Evolutionary conservation across 1,140 invertebrate species (phyloP).

Genomic region (Bombus confusus): DNA sequence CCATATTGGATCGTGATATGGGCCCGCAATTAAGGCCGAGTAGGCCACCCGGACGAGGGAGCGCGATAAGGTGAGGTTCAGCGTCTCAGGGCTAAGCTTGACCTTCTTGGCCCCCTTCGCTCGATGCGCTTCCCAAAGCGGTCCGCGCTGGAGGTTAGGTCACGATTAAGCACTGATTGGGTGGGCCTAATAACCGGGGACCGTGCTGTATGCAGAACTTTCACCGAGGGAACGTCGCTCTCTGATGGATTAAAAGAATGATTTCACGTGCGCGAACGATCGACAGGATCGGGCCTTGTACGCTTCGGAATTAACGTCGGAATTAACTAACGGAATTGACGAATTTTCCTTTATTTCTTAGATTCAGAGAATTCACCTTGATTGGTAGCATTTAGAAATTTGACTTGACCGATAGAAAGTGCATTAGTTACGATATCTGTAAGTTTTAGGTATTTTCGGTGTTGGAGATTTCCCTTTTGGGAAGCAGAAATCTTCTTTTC

Average conservation of each 20-base stretch:
- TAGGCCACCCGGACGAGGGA: conserved; percentile 81
- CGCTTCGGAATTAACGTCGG: neutral
- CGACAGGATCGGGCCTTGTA: neutral
- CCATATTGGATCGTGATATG: conserved; percentile 83
- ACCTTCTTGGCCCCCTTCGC: conserved; percentile 74
- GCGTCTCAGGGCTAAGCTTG: conserved; percentile 78
- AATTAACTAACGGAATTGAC: too few species aligned
- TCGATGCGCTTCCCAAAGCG: conserved; percentile 68
- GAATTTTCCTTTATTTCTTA: neutral
- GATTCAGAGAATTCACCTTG: neutral
- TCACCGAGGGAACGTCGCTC: conserved; percentile 60
- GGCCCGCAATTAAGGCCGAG: conserved; percentile 81
- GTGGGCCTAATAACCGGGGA: conserved; percentile 77
- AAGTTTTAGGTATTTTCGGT: neutral
- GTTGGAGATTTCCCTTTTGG: too few species aligned
- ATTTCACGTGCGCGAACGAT: conserved; percentile 33
- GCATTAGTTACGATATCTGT: neutral
- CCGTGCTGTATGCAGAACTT: conserved; percentile 70
- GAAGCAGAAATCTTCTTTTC: too few species aligned
- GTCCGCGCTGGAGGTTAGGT: conserved; percentile 72
- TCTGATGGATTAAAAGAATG: conserved; percentile 43
- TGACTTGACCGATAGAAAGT: too few species aligned
- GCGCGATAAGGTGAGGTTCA: conserved; percentile 79
- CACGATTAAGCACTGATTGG: conserved; percentile 76
- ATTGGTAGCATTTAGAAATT: too few species aligned